Base-by-base conservation (phyloP, 1,140 invertebrate species). In the Ceratina australensis region DNA sequence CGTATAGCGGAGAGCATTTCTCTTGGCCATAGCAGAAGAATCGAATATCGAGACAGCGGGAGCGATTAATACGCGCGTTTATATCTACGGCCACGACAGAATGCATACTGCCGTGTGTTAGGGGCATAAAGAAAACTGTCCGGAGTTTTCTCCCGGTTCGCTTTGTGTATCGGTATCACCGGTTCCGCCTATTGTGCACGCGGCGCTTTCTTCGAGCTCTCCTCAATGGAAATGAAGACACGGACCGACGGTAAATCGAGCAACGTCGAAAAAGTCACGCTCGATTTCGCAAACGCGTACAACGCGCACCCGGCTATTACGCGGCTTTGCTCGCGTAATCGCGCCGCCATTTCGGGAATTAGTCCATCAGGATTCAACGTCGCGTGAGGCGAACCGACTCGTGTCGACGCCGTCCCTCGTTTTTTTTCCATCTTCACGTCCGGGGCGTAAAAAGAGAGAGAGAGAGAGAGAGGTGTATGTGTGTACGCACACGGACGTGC, bases 361-460 rank as follows among this genome's bases (percentile, higher is more conserved):
- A 79, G 72, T 79, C 78, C 78, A 79, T 79, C 78, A 79, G 72
- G 64, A 79, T 68, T 79, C 78, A 79, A 79, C 78, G 78, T 79
- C 72, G 78, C 78, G 78, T 74, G 78, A 75, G 78, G 49, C 57
- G 56, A 75, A 79, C 72, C 72, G 56, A 68, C 47, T 67, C 78
- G 49, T 54, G 72, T 60, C 57, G 61, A 59, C 72, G 60, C 72
- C 24, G 50, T 42, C 63, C 56, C 50, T 24, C 60, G 61, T 65
- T 74, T 56, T 16, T 20, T 18, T 56, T 22, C 16, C 33, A 8
- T 42, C 10, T 42, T 42, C 5, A 42, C 18, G 24, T 22, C n/a
- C 56, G 33, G 33, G 10, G 33, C n/a, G n/a, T 24, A 42, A 10
- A 42, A 10, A 42, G 33, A 42, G 33, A 33, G 2, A 10, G 26